These are phyloP conservation scores for Diadegma fenestrale DNA, from an alignment of 2,888 invertebrate genomes.

Conservation along the genomic window DNA sequence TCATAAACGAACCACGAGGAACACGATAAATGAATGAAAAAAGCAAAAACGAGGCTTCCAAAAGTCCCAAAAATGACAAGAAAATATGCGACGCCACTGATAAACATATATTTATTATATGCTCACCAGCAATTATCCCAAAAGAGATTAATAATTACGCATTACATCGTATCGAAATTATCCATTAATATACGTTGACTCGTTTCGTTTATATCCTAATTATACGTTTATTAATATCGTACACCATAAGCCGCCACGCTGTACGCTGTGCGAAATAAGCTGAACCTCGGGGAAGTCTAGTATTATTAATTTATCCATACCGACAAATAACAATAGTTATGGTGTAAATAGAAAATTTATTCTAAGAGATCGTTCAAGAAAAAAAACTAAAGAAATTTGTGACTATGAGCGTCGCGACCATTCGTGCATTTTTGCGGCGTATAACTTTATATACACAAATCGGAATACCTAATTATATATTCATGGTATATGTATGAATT, in stretches of 20 bases:
- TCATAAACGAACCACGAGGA: slow-evolving; percentile 9
- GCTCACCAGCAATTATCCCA: slow-evolving; percentile 37
- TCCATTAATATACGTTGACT: neutral
- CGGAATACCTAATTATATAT: slow-evolving; percentile 58
- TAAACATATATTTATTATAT: slow-evolving; percentile 22
- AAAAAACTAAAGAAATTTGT: slow-evolving; percentile 41
- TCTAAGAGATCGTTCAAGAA: slow-evolving; percentile 1
- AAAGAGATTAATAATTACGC: slow-evolving; percentile 24
- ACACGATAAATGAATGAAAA: neutral
- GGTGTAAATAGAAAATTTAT: slow-evolving; percentile 67
- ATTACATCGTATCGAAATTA: slow-evolving; percentile 3
- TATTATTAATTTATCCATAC: slow-evolving; percentile 70
- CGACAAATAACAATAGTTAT: slow-evolving; percentile 59
- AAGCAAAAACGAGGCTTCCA: neutral
- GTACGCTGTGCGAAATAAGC: slow-evolving; percentile 17
- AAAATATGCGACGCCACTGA: slow-evolving; percentile 26
- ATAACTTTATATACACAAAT: slow-evolving; percentile 42
- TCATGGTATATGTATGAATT: slow-evolving; percentile 45
- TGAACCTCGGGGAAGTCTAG: slow-evolving; percentile 60
- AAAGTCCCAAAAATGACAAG: slow-evolving; percentile 12
- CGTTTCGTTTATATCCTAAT: slow-evolving; percentile 2
- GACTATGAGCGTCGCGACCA: slow-evolving; percentile 72
- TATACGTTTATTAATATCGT: neutral
- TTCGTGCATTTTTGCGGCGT: slow-evolving; percentile 73
- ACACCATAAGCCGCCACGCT: neutral